Evolutionary conservation across 2,888 invertebrate species (phyloP).

Genomic region (Lasius platythorax): DNA sequence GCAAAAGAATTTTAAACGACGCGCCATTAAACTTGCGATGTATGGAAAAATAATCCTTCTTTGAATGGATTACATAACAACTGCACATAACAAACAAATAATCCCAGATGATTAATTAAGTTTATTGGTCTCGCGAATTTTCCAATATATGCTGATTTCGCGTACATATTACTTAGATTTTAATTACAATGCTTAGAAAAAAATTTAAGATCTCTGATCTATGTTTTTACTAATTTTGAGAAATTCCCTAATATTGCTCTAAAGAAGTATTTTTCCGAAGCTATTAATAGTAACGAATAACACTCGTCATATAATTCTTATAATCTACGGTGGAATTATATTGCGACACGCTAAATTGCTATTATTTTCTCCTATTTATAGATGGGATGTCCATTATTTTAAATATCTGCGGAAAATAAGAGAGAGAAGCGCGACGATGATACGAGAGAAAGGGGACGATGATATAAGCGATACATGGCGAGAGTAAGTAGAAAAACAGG

Average conservation of each 20-base stretch:
- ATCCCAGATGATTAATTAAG: constrained; percentile 56
- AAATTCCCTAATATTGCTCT: background rate
- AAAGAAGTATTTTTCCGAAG: background rate
- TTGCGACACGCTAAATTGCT: constrained; percentile 15
- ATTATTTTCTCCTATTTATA: constrained; percentile 22
- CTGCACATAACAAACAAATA: constrained; percentile 58
- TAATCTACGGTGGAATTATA: background rate
- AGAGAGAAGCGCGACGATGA: constrained; percentile 16
- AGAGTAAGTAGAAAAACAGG: constrained; percentile 52
- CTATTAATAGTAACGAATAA: background rate
- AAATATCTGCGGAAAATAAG: constrained; percentile 33
- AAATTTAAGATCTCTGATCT: background rate
- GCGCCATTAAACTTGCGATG: constrained; percentile 22
- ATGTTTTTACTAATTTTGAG: background rate
- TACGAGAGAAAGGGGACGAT: constrained; percentile 15
- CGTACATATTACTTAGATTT: background rate
- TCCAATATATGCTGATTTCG: constrained; percentile 22
- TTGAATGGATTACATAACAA: constrained; percentile 41
- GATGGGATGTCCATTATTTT: constrained; percentile 15
- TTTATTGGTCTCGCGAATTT: constrained; percentile 53
- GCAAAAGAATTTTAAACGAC: constrained; percentile 36
- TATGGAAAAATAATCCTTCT: constrained; percentile 54
- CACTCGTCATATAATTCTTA: background rate
- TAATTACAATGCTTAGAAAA: background rate
- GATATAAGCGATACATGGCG: constrained; percentile 32